Base-by-base conservation (phyloP, 1,140 invertebrate genomes). In the Drosophila miranda region DNA sequence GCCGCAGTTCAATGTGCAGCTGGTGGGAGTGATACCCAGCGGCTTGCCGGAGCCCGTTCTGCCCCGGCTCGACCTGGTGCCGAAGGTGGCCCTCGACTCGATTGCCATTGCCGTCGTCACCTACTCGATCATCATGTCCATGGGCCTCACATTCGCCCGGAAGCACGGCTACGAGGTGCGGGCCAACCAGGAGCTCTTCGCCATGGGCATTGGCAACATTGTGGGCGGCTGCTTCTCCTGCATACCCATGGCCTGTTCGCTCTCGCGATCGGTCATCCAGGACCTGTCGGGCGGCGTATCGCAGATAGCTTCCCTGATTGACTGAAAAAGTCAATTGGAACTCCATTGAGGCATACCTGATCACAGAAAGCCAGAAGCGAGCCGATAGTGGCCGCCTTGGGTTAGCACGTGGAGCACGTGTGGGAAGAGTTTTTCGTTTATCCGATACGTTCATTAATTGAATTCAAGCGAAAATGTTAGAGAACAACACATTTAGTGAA, bases 71-170 rank as follows among this genome's bases (percentile, higher is more conserved):
- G 92, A 93, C 50, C 61, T 93, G 38, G 49, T 93, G 4, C 89
- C 91, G 0, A 59, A 74, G 6, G 86, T 95, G 8, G 91, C 92
- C 0, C 52, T 93, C 0, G 93, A 93, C 54, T 91, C 92, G 0
- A 92, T 93, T 75, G 93, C 96, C 4, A 96, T 98, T 70, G 95
- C 96, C 2, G 95, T 99, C 90, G 96, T 99, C 0, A 95, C 96
- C 0, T 99, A 97, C 91, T 96, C 96, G 1, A 95, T 98, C 34
- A 95, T 96, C 3, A 96, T 99, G 92, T 99, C 98, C 1, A 96
- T 99, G 96, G 96, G 95, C 0, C 93, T 98, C 61, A 97, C 98
- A 49, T 96, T 98, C 90, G 96, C 97, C 1, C 94, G 95, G 73
- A 98, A 97, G 91, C 93, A 96, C 58, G 94, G 95, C 70, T 99